Conservation (phyloP, 2,113 vertebrate genomes). For the Penelope pileata region DNA sequence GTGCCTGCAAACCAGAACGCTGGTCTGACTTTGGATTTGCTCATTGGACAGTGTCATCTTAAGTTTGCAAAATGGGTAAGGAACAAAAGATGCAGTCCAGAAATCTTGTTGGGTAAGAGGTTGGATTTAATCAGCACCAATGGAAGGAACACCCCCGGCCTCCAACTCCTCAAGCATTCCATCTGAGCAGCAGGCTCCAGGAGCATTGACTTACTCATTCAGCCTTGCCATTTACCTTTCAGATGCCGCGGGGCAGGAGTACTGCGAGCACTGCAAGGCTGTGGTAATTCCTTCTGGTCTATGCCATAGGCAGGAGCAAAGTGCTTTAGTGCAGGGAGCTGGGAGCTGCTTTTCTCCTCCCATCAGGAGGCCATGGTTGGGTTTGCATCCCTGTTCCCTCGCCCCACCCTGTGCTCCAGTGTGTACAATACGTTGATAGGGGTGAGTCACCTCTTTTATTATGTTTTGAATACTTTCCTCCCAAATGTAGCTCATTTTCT, state of each 20-base stretch:
- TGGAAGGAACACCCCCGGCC: too few species aligned
- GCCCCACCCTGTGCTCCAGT: background rate
- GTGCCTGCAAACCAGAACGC: constrained; percentile 10
- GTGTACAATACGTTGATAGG: background rate
- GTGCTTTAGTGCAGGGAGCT: rapidly evolving
- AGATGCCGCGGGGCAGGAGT: background rate
- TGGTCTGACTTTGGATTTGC: background rate
- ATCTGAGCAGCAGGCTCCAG: background rate
- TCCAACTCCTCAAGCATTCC: background rate
- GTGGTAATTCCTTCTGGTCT: background rate
- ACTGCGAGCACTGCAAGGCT: background rate
- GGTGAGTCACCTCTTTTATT: constrained; percentile 56
- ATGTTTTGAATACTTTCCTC: constrained; percentile 50
- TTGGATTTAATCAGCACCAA: background rate
- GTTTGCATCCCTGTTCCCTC: background rate
- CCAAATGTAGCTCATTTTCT: constrained; percentile 51
- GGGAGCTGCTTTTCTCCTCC: background rate
- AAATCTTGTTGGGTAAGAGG: background rate
- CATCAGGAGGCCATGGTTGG: background rate
- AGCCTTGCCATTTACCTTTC: background rate
- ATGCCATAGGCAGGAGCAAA: rapidly evolving
- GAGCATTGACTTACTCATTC: background rate
- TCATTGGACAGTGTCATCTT: background rate
- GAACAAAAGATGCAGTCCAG: background rate
- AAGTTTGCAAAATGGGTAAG: background rate